A percentile compares a stretch with the other conserved stretches of the same genome.
phyloP scores from a whole-genome alignment of 2,888 invertebrate genomes.

The Lithophane semibrunnea region DNA sequence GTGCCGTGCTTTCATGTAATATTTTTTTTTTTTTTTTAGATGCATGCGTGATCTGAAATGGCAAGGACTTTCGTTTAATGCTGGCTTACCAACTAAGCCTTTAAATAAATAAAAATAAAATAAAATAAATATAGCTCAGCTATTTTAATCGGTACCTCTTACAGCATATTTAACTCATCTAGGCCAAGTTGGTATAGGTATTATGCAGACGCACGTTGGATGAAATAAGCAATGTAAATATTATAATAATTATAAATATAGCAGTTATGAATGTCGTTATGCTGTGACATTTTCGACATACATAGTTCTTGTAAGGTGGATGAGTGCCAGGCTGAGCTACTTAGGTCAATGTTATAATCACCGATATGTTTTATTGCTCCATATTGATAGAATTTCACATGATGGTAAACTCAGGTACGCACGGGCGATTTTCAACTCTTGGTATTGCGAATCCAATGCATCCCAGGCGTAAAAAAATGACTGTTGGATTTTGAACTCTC shows the following conservation, averaged over 20 bases:
- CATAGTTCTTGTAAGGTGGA: constrained; percentile 8
- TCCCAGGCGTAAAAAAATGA: neutral
- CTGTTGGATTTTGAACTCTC: neutral
- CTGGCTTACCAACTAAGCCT: too few relatives aligned
- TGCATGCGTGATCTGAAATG: too few relatives aligned
- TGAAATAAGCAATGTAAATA: constrained; percentile 43
- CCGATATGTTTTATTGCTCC: neutral
- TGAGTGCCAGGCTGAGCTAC: neutral
- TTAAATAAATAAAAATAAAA: too few relatives aligned
- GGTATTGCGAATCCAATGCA: neutral
- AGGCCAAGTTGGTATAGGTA: constrained; percentile 4
- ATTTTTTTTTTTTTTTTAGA: too few relatives aligned
- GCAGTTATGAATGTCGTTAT: constrained; percentile 14
- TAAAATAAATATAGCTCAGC: neutral
- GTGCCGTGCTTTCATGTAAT: too few relatives aligned
- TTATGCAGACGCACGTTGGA: constrained; percentile 36
- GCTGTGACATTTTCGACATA: constrained; percentile 35
- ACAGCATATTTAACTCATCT: constrained; percentile 5
- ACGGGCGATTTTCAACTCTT: neutral
- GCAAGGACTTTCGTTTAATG: too few relatives aligned
- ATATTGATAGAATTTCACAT: neutral
- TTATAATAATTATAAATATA: constrained; percentile 41
- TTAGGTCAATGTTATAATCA: neutral
- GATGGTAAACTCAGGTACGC: neutral
- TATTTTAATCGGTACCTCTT: neutral